Conservation (phyloP, 92 coral and sea anemone genomes). For the Porites rus region DNA sequence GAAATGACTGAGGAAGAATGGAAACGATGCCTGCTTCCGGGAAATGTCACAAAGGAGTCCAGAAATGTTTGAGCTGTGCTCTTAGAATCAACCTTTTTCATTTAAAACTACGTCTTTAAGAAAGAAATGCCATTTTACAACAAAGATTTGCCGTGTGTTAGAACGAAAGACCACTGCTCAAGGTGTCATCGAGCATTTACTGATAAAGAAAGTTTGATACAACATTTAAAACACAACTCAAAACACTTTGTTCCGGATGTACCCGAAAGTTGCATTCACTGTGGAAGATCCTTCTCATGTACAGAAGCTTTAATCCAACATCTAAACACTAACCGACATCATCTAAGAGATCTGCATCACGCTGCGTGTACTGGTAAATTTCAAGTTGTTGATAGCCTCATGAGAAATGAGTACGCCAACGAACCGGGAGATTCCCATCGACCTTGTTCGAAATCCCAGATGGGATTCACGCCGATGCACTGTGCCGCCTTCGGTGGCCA, state of each 20-base stretch:
- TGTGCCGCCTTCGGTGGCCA: conserved; percentile 85
- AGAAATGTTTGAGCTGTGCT: no score
- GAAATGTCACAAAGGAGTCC: no score
- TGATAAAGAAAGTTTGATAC: conserved; percentile 29
- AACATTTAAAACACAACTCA: conserved; percentile 41
- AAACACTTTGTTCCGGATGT: neutral
- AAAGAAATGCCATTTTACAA: conserved; percentile 63
- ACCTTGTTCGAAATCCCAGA: conserved; percentile 22
- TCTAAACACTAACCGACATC: conserved; percentile 54
- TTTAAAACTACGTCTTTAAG: no score
- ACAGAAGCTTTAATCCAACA: conserved; percentile 68
- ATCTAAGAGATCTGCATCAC: conserved; percentile 72
- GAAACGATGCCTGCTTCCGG: no score
- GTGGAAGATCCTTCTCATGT: conserved; percentile 27
- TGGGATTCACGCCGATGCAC: conserved; percentile 80
- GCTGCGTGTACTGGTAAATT: conserved; percentile 76
- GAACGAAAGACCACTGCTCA: conserved; percentile 56
- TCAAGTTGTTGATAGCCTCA: conserved; percentile 44
- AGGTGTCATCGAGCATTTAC: conserved; percentile 38
- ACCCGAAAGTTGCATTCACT: conserved; percentile 48
- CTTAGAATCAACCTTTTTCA: no score
- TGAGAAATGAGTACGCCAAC: conserved; percentile 57
- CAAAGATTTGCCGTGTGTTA: conserved; percentile 44
- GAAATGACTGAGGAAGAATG: no score
- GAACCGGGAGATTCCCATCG: conserved; percentile 68